Evolutionary conservation across 1,140 invertebrate species (phyloP).

Genomic region (Zaprionus gabonicus): DNA sequence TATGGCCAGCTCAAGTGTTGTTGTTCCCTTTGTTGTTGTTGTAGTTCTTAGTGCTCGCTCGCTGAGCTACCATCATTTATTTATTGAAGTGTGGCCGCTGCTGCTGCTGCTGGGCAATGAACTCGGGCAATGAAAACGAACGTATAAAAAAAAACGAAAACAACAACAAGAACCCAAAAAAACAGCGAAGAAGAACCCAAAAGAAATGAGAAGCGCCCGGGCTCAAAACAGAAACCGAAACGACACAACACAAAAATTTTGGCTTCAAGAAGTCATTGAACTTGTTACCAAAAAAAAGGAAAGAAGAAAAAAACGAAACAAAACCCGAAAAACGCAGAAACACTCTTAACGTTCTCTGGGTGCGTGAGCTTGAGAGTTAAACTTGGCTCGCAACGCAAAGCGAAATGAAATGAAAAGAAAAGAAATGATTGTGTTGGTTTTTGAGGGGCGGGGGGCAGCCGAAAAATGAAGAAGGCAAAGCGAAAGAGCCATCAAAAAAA

Average conservation of each 20-base stretch:
- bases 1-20: constrained; percentile 36
- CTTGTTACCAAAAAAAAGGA: constrained; percentile 60
- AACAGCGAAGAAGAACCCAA: constrained; percentile 46
- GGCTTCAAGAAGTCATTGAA: constrained; percentile 79
- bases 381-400: constrained; percentile 64
- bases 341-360: constrained; percentile 37
- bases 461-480: constrained; percentile 60
- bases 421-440: constrained; percentile 73
- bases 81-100: constrained; percentile 60
- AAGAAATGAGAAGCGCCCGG: constrained; percentile 47
- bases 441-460: constrained; percentile 24
- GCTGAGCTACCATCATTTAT: constrained; percentile 60
- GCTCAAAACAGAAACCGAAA: constrained; percentile 55
- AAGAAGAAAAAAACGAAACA: constrained; percentile 8
- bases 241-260: constrained; percentile 59
- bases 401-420: constrained; percentile 63
- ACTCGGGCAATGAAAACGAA: constrained; percentile 82
- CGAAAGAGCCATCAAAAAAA: constrained; percentile 50
- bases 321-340: constrained; percentile 10
- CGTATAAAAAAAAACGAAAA: constrained; percentile 81
- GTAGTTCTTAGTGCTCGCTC: constrained; percentile 15
- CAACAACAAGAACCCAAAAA: constrained; percentile 68
- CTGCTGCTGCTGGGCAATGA: constrained; percentile 66
- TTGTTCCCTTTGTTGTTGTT: constrained; percentile 9
- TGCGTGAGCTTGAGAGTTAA: constrained; percentile 75